Conservation (phyloP, 2,888 invertebrate species). For the Schrankia costaestrigalis region DNA sequence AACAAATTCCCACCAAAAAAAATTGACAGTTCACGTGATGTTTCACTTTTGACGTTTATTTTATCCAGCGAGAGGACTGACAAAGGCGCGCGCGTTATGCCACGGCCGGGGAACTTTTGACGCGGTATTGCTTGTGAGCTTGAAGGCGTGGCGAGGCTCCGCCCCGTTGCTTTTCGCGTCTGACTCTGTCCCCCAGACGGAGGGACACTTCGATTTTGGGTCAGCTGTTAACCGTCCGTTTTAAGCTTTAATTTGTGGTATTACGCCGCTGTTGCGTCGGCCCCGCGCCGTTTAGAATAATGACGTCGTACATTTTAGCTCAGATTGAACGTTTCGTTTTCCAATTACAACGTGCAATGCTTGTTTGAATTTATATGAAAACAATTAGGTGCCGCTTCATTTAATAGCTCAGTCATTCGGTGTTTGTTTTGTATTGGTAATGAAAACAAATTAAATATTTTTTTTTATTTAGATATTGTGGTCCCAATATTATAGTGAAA, state of each 20-base stretch:
- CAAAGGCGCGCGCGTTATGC: constrained; percentile 56
- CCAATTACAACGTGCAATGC: constrained; percentile 48
- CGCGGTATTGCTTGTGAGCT: constrained; percentile 56
- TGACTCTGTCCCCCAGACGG: constrained; percentile 53
- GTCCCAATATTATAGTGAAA: no score
- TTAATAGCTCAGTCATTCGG: constrained; percentile 14
- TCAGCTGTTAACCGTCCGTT: constrained; percentile 79
- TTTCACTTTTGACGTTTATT: constrained; percentile 42
- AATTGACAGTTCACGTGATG: constrained; percentile 29
- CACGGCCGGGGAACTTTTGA: constrained; percentile 72
- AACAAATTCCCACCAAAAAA: constrained; percentile 24
- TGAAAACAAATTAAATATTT: no score
- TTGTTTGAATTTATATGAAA: constrained; percentile 31
- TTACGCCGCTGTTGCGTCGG: constrained; percentile 62
- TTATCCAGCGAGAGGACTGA: constrained; percentile 37
- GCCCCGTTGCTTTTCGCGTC: constrained; percentile 75
- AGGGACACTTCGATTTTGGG: constrained; percentile 75
- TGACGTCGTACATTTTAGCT: constrained; percentile 62
- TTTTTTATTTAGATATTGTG: no score
- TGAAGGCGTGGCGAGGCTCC: constrained; percentile 70
- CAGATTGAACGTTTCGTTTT: constrained; percentile 56
- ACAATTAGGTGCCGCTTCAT: constrained; percentile 21
- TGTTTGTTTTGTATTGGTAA: constrained; percentile 13
- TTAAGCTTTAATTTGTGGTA: constrained; percentile 81
- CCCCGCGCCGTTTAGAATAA: constrained; percentile 74